A percentile compares a stretch with the other conserved stretches of the same genome.
These are phyloP conservation scores for Phoebastria nigripes DNA, from an alignment of 2,797 vertebrate genomes.

Conservation along the genomic window DNA sequence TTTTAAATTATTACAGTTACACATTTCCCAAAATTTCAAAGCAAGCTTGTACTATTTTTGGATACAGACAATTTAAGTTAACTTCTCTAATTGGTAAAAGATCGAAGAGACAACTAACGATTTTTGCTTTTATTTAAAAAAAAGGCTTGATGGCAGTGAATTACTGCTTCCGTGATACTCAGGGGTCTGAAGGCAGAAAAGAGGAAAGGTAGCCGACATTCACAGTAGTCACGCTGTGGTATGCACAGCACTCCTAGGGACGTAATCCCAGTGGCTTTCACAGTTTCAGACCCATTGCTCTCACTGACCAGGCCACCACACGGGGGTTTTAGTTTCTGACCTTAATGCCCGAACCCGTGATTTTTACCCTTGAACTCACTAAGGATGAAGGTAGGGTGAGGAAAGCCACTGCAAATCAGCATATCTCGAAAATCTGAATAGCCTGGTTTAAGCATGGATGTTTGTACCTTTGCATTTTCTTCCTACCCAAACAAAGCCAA, in stretches of 20 bases:
- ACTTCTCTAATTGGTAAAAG: not conserved
- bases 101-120: not conserved
- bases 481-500: not conserved
- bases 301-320: fast-evolving
- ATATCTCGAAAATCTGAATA: not conserved
- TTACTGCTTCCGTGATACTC: not conserved
- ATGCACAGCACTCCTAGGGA: not conserved
- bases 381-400: not conserved
- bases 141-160: not conserved
- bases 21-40: constrained; percentile 69
- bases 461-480: not conserved
- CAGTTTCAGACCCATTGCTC: not conserved
- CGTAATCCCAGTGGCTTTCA: not conserved
- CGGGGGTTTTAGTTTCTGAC: not conserved
- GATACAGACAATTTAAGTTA: constrained; percentile 57
- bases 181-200: not conserved
- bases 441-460: not conserved
- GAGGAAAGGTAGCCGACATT: not conserved
- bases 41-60: constrained; percentile 56
- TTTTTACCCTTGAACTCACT: not conserved
- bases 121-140: not conserved
- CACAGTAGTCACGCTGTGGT: not conserved
- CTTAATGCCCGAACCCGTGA: not conserved
- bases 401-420: not conserved
- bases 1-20: constrained; percentile 76